A percentile compares a stretch with the other conserved stretches of the same genome.
Evolutionary conservation across 2,113 vertebrate species (phyloP).

Genomic region (Hydropotes inermis): DNA sequence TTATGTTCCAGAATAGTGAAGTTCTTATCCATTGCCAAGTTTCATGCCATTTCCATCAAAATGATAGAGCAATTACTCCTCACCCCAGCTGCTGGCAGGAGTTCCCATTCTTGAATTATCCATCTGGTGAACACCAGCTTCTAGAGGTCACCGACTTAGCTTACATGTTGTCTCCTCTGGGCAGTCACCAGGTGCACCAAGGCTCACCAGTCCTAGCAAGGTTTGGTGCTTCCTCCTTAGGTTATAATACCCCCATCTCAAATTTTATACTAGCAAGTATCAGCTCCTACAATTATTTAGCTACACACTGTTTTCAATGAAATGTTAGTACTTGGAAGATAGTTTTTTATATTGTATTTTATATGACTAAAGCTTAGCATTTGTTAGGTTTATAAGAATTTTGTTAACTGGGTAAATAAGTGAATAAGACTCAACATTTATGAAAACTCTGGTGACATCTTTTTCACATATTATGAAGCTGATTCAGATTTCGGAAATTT

Average conservation of each 20-base stretch:
- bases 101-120: background rate
- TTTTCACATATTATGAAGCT: background rate
- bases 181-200: background rate
- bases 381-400: background rate
- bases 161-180: background rate
- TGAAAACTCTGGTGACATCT: background rate
- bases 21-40: background rate
- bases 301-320: background rate
- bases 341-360: background rate
- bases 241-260: background rate
- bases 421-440: background rate
- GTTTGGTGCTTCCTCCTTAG: background rate
- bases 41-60: background rate
- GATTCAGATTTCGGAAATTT: background rate
- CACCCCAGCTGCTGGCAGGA: rapidly evolving
- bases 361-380: background rate
- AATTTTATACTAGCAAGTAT: background rate
- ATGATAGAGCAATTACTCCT: background rate
- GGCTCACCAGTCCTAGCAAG: background rate
- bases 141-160: background rate
- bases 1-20: background rate
- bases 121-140: background rate
- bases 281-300: background rate
- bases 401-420: background rate
- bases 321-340: background rate